Percentiles rank a stretch among this genome's conserved stretches.
These are phyloP conservation scores for Channa argus DNA, from an alignment of 2,113 vertebrate genomes.

Conservation along the genomic window DNA sequence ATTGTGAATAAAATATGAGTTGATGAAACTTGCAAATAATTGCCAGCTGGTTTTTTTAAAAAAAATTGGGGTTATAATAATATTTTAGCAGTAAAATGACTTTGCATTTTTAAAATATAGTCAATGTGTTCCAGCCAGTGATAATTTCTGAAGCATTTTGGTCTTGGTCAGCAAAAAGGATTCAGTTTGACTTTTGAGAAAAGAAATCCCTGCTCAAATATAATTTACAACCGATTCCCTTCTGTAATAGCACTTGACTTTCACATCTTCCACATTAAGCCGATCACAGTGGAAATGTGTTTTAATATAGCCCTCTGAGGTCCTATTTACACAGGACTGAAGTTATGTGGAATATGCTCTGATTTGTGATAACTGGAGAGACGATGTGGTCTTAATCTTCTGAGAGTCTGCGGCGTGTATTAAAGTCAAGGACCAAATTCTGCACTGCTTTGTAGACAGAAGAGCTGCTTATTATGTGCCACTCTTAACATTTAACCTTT, in stretches of 20 bases:
- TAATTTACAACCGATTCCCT: constrained; percentile 17
- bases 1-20: too few species aligned
- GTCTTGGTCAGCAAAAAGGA: constrained; percentile 3
- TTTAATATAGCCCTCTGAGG: constrained; percentile 23
- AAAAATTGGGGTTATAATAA: too few species aligned
- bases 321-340: constrained; percentile 19
- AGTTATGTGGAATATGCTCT: not conserved
- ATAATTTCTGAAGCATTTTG: not conserved
- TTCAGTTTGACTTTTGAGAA: not conserved
- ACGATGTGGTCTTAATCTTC: not conserved
- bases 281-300: constrained; percentile 13
- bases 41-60: too few species aligned
- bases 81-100: not conserved
- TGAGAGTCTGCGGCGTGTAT: not conserved
- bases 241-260: constrained; percentile 14
- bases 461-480: not conserved
- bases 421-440: not conserved
- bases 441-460: not conserved
- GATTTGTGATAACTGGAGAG: constrained; percentile 12
- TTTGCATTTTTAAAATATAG: not conserved
- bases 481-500: too few species aligned
- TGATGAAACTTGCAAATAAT: too few species aligned
- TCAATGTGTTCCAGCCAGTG: not conserved
- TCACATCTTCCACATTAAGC: constrained; percentile 5
- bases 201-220: constrained; percentile 15